Base-by-base conservation (phyloP, 2,113 vertebrate species). In the Galbula dea region DNA sequence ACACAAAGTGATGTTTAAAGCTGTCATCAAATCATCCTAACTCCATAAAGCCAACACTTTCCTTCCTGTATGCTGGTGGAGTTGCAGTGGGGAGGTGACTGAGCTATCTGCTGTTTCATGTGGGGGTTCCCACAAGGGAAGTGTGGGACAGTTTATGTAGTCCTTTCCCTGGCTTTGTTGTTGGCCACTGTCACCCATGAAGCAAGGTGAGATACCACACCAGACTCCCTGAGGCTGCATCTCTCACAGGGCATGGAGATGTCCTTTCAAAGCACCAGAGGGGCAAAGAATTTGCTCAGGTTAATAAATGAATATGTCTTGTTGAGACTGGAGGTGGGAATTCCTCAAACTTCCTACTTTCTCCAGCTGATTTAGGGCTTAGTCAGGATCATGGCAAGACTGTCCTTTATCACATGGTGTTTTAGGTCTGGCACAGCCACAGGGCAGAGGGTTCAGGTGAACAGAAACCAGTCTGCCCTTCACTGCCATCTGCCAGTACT, bases 171-270 rank as follows among this genome's bases (percentile, higher is more conserved):
- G 51, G 27, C 48, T 49, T 24, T 49, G n/a, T n/a, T 49, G 24
- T 49, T 49, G 48, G 48, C 48, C 48, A 49, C n/a, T n/a, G n/a
- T n/a, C n/a, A n/a, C n/a, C 30, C 30, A 1, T 2, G 8, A 75
- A 51, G 67, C 0, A 0, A n/a, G 26, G 32, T 6, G 65, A 73
- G 41, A 49, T 59, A 49, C 23, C 9, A 4, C n/a, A n/a, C n/a
- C n/a, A n/a, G n/a, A 43, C 61, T 55, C 24, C 30, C 21, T 59
- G n/a, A 45, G 30, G 24, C 52, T 88, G 46, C 37, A 46, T 71
- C 34, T 93, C 23, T 54, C 30, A 48, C n/a, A 39, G 12, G 32
- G 48, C 34, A 30, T 36, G 30, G 27, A 62, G 39, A 45, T 59
- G 5, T 51, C 15, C 34, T 75, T 84, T 65, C 34, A 72, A 95